phyloP scores from a whole-genome alignment of 2,888 invertebrate genomes.

The Xestia c-nigrum region DNA sequence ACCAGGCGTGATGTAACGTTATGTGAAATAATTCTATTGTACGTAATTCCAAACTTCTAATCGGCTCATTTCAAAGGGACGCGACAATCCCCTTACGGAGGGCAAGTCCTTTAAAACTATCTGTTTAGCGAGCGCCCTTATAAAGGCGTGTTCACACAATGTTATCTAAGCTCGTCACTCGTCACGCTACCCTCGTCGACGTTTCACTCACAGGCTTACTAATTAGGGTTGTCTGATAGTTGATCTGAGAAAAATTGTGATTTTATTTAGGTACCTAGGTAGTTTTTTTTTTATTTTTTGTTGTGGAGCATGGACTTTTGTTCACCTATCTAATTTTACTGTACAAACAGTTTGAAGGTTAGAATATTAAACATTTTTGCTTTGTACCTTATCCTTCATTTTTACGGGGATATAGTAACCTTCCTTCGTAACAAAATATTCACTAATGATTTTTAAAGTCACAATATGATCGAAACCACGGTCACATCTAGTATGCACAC shows the following conservation, averaged over 20 bases:
- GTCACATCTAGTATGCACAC: background rate
- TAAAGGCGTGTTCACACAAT: constrained; percentile 41
- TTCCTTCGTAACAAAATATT: background rate
- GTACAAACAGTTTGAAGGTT: background rate
- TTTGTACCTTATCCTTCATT: background rate
- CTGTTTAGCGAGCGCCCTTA: constrained; percentile 13
- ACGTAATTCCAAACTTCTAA: background rate
- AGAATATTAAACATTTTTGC: background rate
- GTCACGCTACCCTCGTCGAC: constrained; percentile 50
- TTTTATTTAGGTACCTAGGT: background rate
- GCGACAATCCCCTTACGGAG: background rate
- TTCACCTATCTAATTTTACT: background rate
- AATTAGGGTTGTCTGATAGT: constrained; percentile 49
- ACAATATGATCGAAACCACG: background rate
- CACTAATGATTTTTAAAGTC: background rate
- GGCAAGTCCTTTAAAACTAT: constrained; percentile 5
- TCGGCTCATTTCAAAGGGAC: background rate
- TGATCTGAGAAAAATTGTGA: background rate
- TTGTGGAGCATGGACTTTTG: background rate
- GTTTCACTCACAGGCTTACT: constrained; percentile 41
- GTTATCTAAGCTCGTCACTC: constrained; percentile 47
- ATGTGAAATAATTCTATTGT: background rate
- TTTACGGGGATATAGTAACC: background rate
- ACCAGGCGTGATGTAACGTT: background rate
- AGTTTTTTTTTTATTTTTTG: background rate